Evolutionary conservation across 2,113 vertebrate genomes (phyloP).

Genomic region (Ammospiza nelsoni): DNA sequence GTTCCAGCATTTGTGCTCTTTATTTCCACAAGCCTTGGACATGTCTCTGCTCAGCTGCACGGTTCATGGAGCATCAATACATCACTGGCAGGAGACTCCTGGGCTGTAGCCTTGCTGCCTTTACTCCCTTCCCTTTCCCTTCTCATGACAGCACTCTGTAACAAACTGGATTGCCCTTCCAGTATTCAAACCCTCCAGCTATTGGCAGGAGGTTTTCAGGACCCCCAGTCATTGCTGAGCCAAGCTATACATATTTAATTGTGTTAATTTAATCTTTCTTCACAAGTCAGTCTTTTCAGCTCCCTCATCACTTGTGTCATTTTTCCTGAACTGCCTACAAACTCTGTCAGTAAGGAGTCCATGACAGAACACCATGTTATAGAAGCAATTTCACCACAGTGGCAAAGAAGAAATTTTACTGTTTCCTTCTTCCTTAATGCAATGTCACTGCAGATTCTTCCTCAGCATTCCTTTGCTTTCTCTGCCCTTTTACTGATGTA

Average conservation of each 20-base stretch:
- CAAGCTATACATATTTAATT: not conserved
- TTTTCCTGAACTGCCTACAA: not conserved
- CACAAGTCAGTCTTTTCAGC: not conserved
- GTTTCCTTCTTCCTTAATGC: not conserved
- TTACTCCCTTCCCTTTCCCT: not conserved
- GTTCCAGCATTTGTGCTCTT: not conserved
- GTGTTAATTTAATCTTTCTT: not conserved
- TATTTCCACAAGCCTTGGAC: not conserved
- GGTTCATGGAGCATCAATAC: not conserved
- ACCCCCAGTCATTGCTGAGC: not conserved
- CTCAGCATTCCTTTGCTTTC: not conserved
- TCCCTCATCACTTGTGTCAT: not conserved
- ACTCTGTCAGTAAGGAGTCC: not conserved
- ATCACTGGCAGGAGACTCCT: not conserved
- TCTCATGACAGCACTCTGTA: not conserved
- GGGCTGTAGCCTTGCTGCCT: not conserved
- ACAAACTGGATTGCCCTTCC: not conserved
- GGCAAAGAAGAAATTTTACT: not conserved
- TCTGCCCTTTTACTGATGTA: not conserved
- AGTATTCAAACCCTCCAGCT: not conserved
- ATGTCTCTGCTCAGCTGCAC: not conserved
- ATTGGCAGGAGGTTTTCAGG: not conserved
- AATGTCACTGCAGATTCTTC: not conserved
- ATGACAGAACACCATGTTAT: not conserved
- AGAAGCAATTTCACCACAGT: not conserved